Evolutionary conservation across 2,888 invertebrate species (phyloP), one percentile per base, ranked within the genome.

Genomic region (Melolontha melolontha): DNA sequence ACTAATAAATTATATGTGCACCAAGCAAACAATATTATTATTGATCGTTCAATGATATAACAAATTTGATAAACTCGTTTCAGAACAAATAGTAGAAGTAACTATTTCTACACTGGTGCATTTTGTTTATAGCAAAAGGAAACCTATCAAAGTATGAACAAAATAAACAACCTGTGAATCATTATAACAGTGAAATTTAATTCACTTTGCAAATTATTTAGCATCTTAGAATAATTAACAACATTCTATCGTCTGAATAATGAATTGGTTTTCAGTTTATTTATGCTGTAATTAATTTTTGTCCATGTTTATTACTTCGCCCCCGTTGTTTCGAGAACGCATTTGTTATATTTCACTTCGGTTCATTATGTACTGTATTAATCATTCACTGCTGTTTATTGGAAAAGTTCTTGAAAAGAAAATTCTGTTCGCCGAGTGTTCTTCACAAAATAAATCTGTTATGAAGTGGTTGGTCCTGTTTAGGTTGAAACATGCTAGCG

Each of bases 371-470:
- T 51, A 51, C 51, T 51, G 51, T 51, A 51, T 51, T 63, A 63
- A 63, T 63, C 63, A 49, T 47, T 63, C 22, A 10, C 29, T 17
- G 27, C 27, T 22, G 51, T 51, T 51, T 51, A 51, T 51, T 49
- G 47, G 49, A 44, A 49, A 63, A 63, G 27, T 63, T 49, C 44
- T 34, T 47, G 44, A 44, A 63, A 63, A 29, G 63, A 47, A 47
- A 47, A 47, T 47, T 47, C 47, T 49, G 17, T 49, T 47, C 47
- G 12, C 12, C 39, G 49, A 34, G 29, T 14, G 29, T 63, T 39
- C 49, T 63, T 63, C 47, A 11, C 29, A 49, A 47, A 63, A 63
- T 49, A 63, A 63, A 63, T 63, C 39, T 42, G 44, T 63, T 49
- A 63, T 44, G 49, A 29, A 22, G 27, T 34, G 10, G 34, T n/a